Evolutionary conservation across 2,888 invertebrate species (phyloP), one percentile per base, ranked within the genome.

Genomic region (Meliscaeva auricollis): DNA sequence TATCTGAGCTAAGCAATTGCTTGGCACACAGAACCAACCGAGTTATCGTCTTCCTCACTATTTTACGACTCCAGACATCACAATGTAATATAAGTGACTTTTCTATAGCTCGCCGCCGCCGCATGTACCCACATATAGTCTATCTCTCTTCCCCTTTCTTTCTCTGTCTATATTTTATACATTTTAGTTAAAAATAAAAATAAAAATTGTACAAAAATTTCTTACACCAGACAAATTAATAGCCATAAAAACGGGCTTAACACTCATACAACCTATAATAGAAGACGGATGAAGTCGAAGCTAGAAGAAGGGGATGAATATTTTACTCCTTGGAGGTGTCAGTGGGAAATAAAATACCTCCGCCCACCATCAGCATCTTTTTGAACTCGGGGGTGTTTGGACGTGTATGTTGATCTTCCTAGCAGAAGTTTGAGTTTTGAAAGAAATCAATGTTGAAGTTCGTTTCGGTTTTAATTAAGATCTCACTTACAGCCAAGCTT

Each of bases 71-170:
- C 69, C 69, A 85, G 85, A 85, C 85, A 58, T 58, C 35, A 81
- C 85, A 85, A 85, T 85, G 85, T 85, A 85, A 85, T 85, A 85
- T 85, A 85, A 85, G 85, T 81, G 85, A 85, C 76, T 81, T 79
- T 26, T 15, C 58, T 20, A 38, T 44, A 73, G n/a, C n/a, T n/a
- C n/a, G n/a, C 11, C 7, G 68, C 56, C 76, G 69, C 66, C 66
- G 35, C 48, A 46, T 13, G 8, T 9, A 6, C 13, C 9, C 54
- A 30, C 54, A 48, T 8, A 5, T 26, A 52, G 7, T 38, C 11
- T 38, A 6, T 11, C 13, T 11, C 38, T 11, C 38, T 8, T 8
- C 35, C 35, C 35, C 7, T 35, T 35, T 35, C 35, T 9, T 9
- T 9, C 38, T 38, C 11, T 38, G 3, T 58, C 48, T 9, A 58